Evolutionary conservation across 2,888 invertebrate genomes (phyloP).

Genomic region (Oscheius onirici): DNA sequence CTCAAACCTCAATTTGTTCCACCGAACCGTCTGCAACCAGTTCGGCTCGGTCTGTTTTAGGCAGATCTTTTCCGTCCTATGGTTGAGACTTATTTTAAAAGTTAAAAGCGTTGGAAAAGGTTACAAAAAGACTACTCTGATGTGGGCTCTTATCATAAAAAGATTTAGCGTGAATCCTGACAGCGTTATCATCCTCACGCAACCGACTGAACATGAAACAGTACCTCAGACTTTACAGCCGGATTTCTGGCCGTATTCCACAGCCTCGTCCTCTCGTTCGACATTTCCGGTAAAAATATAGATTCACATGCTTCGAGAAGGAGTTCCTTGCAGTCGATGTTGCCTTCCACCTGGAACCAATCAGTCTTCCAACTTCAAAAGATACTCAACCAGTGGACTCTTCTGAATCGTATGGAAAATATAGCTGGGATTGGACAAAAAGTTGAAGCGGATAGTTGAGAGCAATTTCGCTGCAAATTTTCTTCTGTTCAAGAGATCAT

Average conservation of each 20-base stretch:
- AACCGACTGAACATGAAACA: no score
- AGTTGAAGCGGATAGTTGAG: background rate
- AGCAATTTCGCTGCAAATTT: slow-evolving; percentile 40
- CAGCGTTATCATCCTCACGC: no score
- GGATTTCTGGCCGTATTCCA: no score
- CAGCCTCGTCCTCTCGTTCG: no score
- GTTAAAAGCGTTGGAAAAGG: background rate
- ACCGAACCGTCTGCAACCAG: background rate
- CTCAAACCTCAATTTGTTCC: background rate
- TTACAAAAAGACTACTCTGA: no score
- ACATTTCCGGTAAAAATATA: no score
- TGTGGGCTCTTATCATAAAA: no score
- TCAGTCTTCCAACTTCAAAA: background rate
- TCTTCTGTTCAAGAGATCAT: slow-evolving; percentile 87
- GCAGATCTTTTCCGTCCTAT: no score
- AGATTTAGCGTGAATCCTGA: no score
- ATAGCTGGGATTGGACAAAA: background rate
- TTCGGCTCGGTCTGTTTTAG: background rate
- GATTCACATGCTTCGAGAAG: no score
- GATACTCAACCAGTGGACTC: background rate
- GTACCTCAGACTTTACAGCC: no score
- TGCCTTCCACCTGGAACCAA: background rate
- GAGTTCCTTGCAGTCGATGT: no score
- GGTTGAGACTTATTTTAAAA: background rate
- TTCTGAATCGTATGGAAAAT: background rate